Conservation (phyloP, 2,113 vertebrate genomes). For the Thermophis baileyi region DNA sequence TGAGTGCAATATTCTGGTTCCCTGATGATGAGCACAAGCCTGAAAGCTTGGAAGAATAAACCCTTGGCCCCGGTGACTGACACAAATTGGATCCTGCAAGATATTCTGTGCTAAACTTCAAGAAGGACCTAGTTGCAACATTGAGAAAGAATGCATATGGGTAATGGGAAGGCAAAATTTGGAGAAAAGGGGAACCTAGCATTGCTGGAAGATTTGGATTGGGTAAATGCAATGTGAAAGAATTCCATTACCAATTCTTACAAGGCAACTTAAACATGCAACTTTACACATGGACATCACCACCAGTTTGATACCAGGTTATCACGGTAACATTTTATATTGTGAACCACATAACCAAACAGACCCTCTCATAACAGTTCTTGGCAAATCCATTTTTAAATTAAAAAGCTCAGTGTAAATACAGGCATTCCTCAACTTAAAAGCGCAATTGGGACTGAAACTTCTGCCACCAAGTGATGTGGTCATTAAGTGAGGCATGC, state of each 20-base stretch:
- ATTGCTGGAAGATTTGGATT: not conserved
- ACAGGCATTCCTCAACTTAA: not conserved
- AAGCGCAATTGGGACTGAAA: not conserved
- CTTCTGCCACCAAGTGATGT: not conserved
- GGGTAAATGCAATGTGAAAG: not conserved
- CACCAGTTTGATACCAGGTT: not conserved
- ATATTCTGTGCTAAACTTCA: not conserved
- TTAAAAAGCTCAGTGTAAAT: not conserved
- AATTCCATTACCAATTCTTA: not conserved
- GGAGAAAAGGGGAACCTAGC: not conserved
- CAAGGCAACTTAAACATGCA: not conserved
- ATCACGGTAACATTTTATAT: not conserved
- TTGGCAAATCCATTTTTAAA: not conserved
- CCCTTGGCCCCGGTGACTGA: not conserved
- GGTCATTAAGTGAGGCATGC: not conserved
- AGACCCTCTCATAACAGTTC: not conserved
- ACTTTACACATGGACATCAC: not conserved
- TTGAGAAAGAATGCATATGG: not conserved
- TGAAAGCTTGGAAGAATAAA: not conserved
- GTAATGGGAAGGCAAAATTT: not conserved
- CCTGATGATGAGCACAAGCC: not conserved
- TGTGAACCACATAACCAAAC: not conserved
- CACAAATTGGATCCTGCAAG: not conserved
- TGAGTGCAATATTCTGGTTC: not conserved
- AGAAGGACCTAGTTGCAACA: not conserved